Conservation (phyloP, 2,888 invertebrate genomes). For the Argynnis bischoffii region DNA sequence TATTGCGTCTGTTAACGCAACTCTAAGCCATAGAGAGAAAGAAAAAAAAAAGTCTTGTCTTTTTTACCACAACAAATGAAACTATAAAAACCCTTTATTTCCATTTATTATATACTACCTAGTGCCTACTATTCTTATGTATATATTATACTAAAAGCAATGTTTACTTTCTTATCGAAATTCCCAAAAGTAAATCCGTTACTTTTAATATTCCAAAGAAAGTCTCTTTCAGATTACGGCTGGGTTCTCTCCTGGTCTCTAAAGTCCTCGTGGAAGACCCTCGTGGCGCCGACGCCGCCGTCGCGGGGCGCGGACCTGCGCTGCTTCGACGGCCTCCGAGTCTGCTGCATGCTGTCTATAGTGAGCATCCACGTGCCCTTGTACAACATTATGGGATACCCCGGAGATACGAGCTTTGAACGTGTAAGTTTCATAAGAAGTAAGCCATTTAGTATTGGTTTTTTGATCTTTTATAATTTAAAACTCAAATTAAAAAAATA, state of each 20-base stretch:
- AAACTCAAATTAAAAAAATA: not conserved
- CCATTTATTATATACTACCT: no score
- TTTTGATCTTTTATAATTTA: no score
- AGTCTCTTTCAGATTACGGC: slow-evolving; percentile 45
- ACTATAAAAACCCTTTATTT: no score
- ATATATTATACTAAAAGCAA: no score
- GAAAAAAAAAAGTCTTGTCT: no score
- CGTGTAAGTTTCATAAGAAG: not conserved
- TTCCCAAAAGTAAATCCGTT: no score
- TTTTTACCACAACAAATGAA: no score
- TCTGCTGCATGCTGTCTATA: slow-evolving; percentile 70
- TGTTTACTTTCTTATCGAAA: no score
- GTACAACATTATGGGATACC: slow-evolving; percentile 65
- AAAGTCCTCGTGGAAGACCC: slow-evolving; percentile 52
- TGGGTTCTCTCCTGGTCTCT: slow-evolving; percentile 65
- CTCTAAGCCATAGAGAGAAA: no score
- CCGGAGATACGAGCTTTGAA: slow-evolving; percentile 56
- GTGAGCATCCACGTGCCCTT: slow-evolving; percentile 73
- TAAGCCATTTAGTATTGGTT: not conserved
- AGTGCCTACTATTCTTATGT: no score
- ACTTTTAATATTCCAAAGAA: no score
- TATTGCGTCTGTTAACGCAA: no score
- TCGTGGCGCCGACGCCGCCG: slow-evolving; percentile 42
- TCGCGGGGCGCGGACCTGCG: slow-evolving; percentile 56
- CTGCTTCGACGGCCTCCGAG: slow-evolving; percentile 68